Percentiles rank a stretch among this genome's conserved stretches.
Evolutionary conservation across 2,888 invertebrate species (phyloP).

Genomic region (Didymodactylos carnosus): DNA sequence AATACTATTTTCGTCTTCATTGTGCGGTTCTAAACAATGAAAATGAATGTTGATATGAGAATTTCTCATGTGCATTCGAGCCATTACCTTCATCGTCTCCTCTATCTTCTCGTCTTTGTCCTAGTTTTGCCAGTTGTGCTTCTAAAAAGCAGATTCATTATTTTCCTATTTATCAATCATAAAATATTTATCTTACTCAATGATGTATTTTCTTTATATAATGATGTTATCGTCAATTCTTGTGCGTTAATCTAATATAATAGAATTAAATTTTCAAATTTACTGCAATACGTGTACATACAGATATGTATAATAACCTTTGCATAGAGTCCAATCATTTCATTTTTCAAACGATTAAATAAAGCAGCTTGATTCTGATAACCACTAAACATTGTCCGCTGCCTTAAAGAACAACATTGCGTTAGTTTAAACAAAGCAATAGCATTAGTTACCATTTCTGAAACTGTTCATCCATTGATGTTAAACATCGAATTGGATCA

Average conservation of each 20-base stretch:
- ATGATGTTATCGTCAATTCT: background rate
- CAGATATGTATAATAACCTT: background rate
- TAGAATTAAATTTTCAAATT: background rate
- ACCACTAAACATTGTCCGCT: conserved; percentile 2
- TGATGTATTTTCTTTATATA: background rate
- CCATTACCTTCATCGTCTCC: background rate
- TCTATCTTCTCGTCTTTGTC: background rate
- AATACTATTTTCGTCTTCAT: too few relatives aligned
- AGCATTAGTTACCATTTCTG: background rate
- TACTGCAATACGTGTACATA: background rate
- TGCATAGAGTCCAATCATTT: conserved; percentile 7
- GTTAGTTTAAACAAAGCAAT: background rate
- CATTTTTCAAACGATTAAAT: conserved; percentile 7
- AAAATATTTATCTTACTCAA: background rate
- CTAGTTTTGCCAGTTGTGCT: background rate
- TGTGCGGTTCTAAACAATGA: too few relatives aligned
- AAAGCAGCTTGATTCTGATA: conserved; percentile 10
- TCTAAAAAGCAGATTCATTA: too few relatives aligned
- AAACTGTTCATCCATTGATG: background rate
- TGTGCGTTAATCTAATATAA: background rate
- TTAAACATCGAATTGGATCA: background rate
- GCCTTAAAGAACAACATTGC: background rate
- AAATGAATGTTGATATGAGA: too few relatives aligned
- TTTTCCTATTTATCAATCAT: too few relatives aligned
- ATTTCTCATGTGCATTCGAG: too few relatives aligned